Conservation (phyloP, 1,140 invertebrate genomes). For the Eufriesea mexicana region DNA sequence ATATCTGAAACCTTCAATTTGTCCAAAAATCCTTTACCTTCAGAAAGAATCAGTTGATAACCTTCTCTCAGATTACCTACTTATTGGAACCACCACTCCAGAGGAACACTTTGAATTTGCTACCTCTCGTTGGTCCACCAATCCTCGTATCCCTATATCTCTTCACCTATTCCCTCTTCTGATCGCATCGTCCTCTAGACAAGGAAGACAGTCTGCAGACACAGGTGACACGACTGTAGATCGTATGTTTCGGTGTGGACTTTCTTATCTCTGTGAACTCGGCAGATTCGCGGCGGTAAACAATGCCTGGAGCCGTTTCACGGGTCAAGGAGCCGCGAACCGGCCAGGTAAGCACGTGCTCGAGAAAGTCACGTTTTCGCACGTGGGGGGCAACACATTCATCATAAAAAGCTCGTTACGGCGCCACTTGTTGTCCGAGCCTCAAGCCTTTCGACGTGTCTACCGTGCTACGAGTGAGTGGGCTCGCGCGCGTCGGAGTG, state of each 20-base stretch:
- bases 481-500: not conserved
- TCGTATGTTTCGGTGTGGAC: constrained; percentile 12
- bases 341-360: constrained; percentile 58
- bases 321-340: constrained; percentile 64
- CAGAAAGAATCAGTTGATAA: no score
- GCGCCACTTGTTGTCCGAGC: constrained; percentile 59
- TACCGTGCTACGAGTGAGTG: constrained; percentile 34
- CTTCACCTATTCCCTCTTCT: not conserved
- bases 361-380: constrained; percentile 64
- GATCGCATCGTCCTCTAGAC: not conserved
- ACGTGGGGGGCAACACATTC: constrained; percentile 33
- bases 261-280: constrained; percentile 18
- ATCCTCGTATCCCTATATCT: not conserved
- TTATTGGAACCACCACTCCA: not conserved
- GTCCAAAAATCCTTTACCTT: no score
- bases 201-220: not conserved
- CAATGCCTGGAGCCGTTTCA: constrained; percentile 63
- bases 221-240: not conserved
- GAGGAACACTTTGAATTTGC: not conserved
- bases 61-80: no score
- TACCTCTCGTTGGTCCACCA: not conserved
- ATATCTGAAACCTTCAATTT: no score
- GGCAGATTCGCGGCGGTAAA: constrained; percentile 53
- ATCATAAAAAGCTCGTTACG: constrained; percentile 67
- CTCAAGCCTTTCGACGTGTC: constrained; percentile 54